Evolutionary conservation across 1,140 invertebrate species (phyloP), one percentile per base, ranked within the genome.

Genomic region (Magallana angulata): DNA sequence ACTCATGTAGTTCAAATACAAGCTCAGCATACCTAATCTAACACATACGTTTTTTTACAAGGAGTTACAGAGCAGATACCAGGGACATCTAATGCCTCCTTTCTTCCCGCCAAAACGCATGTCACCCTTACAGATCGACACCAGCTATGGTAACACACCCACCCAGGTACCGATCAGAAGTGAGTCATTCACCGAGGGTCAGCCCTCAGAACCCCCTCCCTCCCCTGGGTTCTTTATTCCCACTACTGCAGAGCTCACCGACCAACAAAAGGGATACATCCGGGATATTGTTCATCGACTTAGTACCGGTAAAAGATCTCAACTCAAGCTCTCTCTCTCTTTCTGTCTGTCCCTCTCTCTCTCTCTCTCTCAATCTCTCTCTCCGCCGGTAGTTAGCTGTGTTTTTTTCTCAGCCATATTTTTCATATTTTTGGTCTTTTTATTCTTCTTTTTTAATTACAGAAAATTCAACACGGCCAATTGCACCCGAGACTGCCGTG

Each of bases 191-290:
- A 30, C 24, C 8, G 68, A 76, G 24, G 68, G 68, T 12, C 68
- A 76, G 14, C 68, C 24, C 8, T 30, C 7, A 11, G 68, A 36
- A 11, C 68, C 68, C 8, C 68, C 68, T 30, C 68, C 68, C 1
- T 76, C 68, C 8, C 68, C 68, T 36, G 68, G 68, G 8, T 76
- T 76, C 18, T 76, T 76, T 12, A 76, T 76, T 12, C 68, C 68
- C 1, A 76, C 68, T 12, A 30, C 68, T 3, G 30, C 24, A 30
- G 18, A 30, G 11, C 68, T 76, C 1, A 76, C 68, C 0, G 30
- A 76, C 24, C 24, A 76, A 76, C 68, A 76, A 24, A 76, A 76
- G 24, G 68, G 68, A 4, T 76, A 76, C 68, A 76, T 76, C 9
- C 12, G 68, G 24, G 24, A 76, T 12, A 76, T 76, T 12, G 68